Base-by-base conservation (phyloP, 2,113 vertebrate species). In the Spheniscus mendiculus region DNA sequence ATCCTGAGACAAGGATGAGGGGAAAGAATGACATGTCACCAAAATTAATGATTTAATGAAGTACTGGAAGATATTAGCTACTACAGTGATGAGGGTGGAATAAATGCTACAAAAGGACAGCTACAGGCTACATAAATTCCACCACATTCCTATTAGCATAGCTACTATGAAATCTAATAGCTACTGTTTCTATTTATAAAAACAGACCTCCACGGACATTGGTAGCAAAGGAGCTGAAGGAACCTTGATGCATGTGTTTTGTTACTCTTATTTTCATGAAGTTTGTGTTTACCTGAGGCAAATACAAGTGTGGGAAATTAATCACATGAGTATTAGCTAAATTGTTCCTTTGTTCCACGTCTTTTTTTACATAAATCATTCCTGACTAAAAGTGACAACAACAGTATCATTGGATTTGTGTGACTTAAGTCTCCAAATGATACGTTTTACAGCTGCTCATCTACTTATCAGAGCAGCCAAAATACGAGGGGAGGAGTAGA, bases 201-300 rank as follows among this genome's bases (percentile, higher is more conserved):
- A 96, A 97, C 94, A 97, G 94, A 97, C 96, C 87, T 97, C 95
- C 94, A 94, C 7, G 84, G 95, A 90, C 79, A 97, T 96, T 94
- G 83, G 94, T 95, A 97, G 93, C 84, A 91, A 96, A 93, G 94
- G 50, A 87, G 91, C 74, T 96, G 93, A 96, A 96, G 96, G 84
- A 96, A 95, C 95, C 95, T 97, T 97, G 93, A 97, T 95, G 95
- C 84, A 94, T 94, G 67, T 96, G 59, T 96, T 97, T 97, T 97
- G 97, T 97, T 97, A 97, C 84, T 95, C 94, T 91, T 95, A 96
- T 95, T 97, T 97, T 97, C 97, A 94, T 76, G 87, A 96, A 91
- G 94, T 96, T 96, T 97, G 87, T 95, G 94, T 97, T 94, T 97
- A 96, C 96, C 91, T 96, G 93, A 96, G 96, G 95, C 90, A 97